Base-by-base conservation (phyloP, 2,113 vertebrate species). In the Pterocles burchelli region DNA sequence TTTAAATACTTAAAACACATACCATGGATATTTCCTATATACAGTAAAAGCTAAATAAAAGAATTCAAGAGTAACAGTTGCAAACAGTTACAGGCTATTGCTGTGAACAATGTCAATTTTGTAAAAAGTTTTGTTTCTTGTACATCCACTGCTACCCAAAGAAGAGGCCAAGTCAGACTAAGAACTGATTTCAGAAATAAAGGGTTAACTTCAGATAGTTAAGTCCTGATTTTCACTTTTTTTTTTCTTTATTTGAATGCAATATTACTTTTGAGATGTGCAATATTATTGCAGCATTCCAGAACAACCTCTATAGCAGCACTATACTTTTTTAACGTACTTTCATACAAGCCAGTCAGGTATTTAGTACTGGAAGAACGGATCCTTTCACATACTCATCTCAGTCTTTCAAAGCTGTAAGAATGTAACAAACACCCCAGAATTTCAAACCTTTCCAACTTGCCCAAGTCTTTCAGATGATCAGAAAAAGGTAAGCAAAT, bases 1-100 rank as follows among this genome's bases (percentile, higher is more conserved):
- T 46, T 91, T 49, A 85, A 91, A 57, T 41, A 76, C 72, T 51
- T 61, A 71, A 92, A 83, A 66, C 17, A 65, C 52, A 55, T 52
- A 51, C 48, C 51, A 29, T 13, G 29, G 0, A 0, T 88, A 79
- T 55, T 73, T 88, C 34, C 55, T 71, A 43, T 14, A 43, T 6
- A 77, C 7, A 29, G 24, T 43, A 74, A 51, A 84, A 67, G 36
- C 22, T 80, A 82, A 70, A 65, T 7, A 78, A 46, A 89, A 75
- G 43, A 51, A 79, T 11, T 55, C 38, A 33, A 34, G 26, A 83
- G 2, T 28, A 74, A 62, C 21, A 79, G 38, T 29, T 72, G 43
- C 80, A 86, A 84, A 85, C 21, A 74, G 28, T 25, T 77, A 76
- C 51, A 66, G 67, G 45, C 41, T 68, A 52, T 4, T 58, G 28